Conservation (phyloP, 2,113 vertebrate species). For the Rhodinocichla rosea region DNA sequence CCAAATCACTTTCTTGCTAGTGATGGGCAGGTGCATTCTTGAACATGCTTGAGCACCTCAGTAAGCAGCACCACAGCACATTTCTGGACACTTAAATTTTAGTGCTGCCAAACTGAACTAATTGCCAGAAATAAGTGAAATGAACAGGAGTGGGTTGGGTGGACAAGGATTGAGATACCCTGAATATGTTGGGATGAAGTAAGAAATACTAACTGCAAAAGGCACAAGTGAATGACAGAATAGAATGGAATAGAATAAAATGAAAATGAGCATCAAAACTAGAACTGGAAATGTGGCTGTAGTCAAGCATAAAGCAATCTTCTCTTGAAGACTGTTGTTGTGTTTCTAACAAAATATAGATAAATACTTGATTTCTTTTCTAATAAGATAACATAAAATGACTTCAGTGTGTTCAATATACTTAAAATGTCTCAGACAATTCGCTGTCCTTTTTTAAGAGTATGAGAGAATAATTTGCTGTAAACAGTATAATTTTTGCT, state of each 20-base stretch:
- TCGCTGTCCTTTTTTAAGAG: background rate
- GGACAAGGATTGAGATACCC: background rate
- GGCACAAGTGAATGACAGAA: background rate
- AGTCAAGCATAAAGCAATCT: background rate
- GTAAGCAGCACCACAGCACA: background rate
- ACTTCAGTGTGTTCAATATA: background rate
- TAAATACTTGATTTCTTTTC: background rate
- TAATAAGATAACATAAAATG: background rate
- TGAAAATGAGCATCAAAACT: background rate
- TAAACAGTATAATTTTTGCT: background rate
- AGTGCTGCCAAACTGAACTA: background rate
- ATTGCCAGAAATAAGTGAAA: background rate
- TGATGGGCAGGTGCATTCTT: background rate
- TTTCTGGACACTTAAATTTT: background rate
- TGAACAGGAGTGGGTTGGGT: background rate
- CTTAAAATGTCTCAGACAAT: background rate
- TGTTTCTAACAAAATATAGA: background rate
- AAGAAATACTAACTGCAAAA: background rate
- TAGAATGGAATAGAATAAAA: background rate
- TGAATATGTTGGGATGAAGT: background rate
- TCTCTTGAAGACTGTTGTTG: background rate
- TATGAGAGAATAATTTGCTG: background rate
- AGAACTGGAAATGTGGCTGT: background rate
- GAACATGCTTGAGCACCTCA: background rate
- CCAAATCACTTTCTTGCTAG: background rate